Evolutionary conservation across 2,113 vertebrate species (phyloP), one percentile per base, ranked within the genome.

Genomic region (Malurus melanocephalus): DNA sequence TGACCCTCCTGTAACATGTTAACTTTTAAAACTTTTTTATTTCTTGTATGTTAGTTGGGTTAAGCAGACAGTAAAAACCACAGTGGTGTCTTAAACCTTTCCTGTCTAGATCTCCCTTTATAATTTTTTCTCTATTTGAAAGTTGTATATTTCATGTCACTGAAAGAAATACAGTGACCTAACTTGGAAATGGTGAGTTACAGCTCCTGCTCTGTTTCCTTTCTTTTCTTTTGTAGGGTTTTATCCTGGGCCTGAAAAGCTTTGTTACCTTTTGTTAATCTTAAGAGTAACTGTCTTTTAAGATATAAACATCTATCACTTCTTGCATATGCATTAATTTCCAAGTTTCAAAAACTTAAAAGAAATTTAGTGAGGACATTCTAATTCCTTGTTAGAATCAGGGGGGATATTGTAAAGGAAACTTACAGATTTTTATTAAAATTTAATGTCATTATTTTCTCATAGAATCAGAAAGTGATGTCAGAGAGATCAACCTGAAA

Each of bases 401-500:
- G 46, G 16, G 26, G 10, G 18, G 16, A 46, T 51, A 35, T 51
- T 51, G 16, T 72, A 43, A 79, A 62, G 62, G 13, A 86, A 80
- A 26, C 8, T 1, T 62, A 14, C 0, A 1, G 57, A 7, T 26
- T 40, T 74, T 75, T 68, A 20, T 42, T 56, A 10, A 51, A 78
- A 53, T 69, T 88, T 68, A 88, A 75, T 92, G 80, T 32, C 28
- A 17, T 84, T 80, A 10, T 94, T 95, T 94, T 85, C 13, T 72
- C 66, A 30, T 85, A 97, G 96, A 96, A 74, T 94, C 94, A 53
- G 97, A 97, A 92, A 89, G 80, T 51, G 96, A 95, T 49, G 51
- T 97, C 42, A 96, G 98, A 95, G 97, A 97, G 38, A 96, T 99
- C 71, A 97, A 96, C 68, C 97, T 99, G 42, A 96, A 96, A 93